Base-by-base conservation (phyloP, 2,797 vertebrate genomes). In the Lemur catta region DNA sequence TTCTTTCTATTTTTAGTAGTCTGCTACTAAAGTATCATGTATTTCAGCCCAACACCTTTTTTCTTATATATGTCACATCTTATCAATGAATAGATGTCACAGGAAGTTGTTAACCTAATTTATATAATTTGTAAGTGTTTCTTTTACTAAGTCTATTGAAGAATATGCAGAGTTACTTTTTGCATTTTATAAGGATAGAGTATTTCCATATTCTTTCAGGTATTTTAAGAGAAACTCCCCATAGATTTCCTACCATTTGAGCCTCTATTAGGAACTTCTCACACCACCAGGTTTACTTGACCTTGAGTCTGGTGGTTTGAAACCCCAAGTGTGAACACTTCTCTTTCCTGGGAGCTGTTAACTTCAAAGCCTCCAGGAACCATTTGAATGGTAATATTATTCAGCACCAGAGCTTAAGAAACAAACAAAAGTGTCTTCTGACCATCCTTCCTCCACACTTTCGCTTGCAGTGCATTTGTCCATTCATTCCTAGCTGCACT, bases 201-300 rank as follows among this genome's bases (percentile, higher is more conserved):
- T 75, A 69, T 91, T 96, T 92, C 46, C 63, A 65, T 82, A 89
- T 89, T 84, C 82, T 92, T 87, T 94, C 74, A 92, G 80, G 63
- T 93, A 92, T 93, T 93, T 96, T 76, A 43, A 96, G 94, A 95
- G 48, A 78, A 85, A 81, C 20, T 59, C 55, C 84, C 78, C 69
- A 43, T 96, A 90, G 50, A 59, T 95, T 91, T 95, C 57, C 38
- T 72, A 95, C 85, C 88, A 97, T 96, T 93, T 93, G 94, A 97
- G 50, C 63, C 76, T 93, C 48, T 79, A 18, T 76, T 84, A 61
- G 72, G 69, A 81, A 30, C 69, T 55, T 96, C 97, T 97, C 92
- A 76, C 86, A 97, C 94, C 59, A 89, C 67, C 46, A 87, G 94
- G 91, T 93, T 97, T 97, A 95, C 93, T 97, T 98, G 97, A 97